Conservation (phyloP, 2,113 vertebrate genomes). For the Merops nubicus region DNA sequence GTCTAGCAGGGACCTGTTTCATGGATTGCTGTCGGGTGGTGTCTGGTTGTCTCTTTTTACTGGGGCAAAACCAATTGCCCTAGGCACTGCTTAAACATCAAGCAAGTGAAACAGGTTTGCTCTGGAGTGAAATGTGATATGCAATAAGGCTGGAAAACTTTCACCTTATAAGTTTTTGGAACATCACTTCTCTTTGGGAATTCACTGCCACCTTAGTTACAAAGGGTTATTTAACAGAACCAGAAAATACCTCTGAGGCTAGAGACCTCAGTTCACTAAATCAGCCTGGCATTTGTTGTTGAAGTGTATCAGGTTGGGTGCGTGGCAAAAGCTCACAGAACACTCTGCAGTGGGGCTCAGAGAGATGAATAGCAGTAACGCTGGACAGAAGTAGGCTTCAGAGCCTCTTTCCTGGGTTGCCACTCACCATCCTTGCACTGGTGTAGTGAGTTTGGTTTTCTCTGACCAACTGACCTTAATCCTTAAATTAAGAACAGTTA, state of each 20-base stretch:
- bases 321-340: not conserved
- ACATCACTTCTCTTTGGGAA: not conserved
- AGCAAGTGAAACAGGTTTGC: not conserved
- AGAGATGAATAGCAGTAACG: not conserved
- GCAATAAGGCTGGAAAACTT: not conserved
- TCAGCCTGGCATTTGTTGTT: not conserved
- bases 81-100: not conserved
- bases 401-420: not conserved
- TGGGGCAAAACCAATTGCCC: not conserved
- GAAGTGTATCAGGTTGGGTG: not conserved
- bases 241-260: not conserved
- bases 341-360: not conserved
- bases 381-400: not conserved
- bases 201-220: fast-evolving
- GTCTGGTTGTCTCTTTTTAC: not conserved
- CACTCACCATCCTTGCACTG: not conserved
- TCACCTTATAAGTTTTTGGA: not conserved
- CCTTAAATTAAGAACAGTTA: not conserved
- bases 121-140: not conserved
- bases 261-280: not conserved
- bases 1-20: not conserved
- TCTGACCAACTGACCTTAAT: not conserved
- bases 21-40: not conserved
- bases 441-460: not conserved
- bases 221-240: not conserved